Percentiles rank a stretch among this genome's conserved stretches.
Evolutionary conservation across 2,888 invertebrate species (phyloP).

Genomic region (Drepana falcataria): DNA sequence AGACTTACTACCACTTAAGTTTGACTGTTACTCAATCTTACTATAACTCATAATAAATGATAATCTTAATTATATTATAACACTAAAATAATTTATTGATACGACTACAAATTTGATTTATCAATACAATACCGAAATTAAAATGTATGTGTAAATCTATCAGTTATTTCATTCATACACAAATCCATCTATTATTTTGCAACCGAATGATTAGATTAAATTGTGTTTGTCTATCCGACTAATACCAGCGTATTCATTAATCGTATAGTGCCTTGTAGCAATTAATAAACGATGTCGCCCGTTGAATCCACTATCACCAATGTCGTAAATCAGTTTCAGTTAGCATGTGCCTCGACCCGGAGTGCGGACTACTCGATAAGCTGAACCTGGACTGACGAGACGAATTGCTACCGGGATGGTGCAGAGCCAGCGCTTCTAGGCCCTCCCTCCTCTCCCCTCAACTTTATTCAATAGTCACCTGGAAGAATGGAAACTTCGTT

Average conservation of each 20-base stretch:
- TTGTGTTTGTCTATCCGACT: neutral
- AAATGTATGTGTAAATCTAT: too few relatives aligned
- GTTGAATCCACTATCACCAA: slow-evolving; percentile 53
- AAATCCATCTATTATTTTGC: too few relatives aligned
- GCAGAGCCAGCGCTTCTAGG: slow-evolving; percentile 30
- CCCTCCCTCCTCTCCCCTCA: slow-evolving; percentile 23
- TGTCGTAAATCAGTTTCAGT: slow-evolving; percentile 69
- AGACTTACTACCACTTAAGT: too few relatives aligned
- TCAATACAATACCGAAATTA: too few relatives aligned
- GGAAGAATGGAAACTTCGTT: slow-evolving; percentile 17
- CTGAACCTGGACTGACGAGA: slow-evolving; percentile 53
- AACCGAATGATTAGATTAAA: too few relatives aligned
- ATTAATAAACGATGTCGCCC: slow-evolving; percentile 45
- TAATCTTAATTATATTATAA: too few relatives aligned
- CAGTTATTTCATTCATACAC: too few relatives aligned
- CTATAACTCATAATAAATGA: too few relatives aligned
- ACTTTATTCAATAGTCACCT: slow-evolving; percentile 18
- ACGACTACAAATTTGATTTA: too few relatives aligned
- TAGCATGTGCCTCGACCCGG: slow-evolving; percentile 45
- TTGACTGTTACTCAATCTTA: too few relatives aligned
- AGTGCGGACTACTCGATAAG: slow-evolving; percentile 64
- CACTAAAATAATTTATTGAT: too few relatives aligned
- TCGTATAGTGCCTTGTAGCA: slow-evolving; percentile 35
- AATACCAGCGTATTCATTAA: slow-evolving; percentile 18
- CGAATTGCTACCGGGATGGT: slow-evolving; percentile 44